A percentile compares a stretch with the other conserved stretches of the same genome.
Conservation (phyloP, 2,113 vertebrate species). For the Sturnus vulgaris region DNA sequence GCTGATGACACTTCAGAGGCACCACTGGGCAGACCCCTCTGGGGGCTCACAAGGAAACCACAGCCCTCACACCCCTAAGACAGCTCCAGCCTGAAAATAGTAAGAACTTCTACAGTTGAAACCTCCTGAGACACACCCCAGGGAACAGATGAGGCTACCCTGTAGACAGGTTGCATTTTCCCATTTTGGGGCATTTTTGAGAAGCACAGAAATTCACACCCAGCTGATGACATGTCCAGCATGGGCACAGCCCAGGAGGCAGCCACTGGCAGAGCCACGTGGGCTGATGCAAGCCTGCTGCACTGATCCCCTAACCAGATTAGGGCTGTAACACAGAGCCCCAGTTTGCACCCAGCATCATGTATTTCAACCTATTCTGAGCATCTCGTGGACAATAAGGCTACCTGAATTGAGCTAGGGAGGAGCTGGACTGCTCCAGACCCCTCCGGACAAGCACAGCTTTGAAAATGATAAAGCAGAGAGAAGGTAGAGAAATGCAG, state of each 20-base stretch:
- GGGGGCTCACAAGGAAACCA: background rate
- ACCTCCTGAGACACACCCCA: background rate
- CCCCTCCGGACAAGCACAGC: too few species aligned
- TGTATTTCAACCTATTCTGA: background rate
- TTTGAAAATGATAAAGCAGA: background rate
- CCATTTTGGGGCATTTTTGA: background rate
- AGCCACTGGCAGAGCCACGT: background rate
- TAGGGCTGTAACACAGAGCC: background rate
- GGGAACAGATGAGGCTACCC: background rate
- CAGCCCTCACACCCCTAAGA: background rate
- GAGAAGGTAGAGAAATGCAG: background rate
- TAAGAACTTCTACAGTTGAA: fast-evolving
- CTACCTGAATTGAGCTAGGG: background rate
- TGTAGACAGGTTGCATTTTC: background rate
- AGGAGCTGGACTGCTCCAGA: background rate
- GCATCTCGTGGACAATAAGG: background rate
- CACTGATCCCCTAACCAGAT: slow-evolving; percentile 4
- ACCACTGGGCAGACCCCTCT: background rate
- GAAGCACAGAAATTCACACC: background rate
- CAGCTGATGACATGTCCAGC: background rate
- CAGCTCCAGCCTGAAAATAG: background rate
- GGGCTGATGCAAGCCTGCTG: background rate
- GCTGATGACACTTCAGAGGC: background rate
- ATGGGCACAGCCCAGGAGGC: background rate
- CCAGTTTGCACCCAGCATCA: background rate